Percentiles rank a stretch among this genome's conserved stretches.
phyloP scores from a whole-genome alignment of 1,140 invertebrate genomes.

The Platyura marginata region DNA sequence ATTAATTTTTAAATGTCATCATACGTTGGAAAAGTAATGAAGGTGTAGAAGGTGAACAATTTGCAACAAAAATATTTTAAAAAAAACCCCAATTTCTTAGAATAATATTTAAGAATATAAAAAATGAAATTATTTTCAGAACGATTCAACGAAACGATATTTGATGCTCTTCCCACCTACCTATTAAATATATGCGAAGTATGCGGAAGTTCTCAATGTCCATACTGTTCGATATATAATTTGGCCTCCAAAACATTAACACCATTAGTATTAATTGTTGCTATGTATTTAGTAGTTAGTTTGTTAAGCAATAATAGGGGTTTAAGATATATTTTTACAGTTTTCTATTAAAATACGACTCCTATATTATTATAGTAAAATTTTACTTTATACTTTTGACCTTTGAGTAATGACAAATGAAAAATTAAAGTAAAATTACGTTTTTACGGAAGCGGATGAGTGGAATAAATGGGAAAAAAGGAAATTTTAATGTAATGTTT shows the following conservation, averaged over 20 bases:
- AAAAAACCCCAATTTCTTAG: too few species aligned
- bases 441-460: neutral
- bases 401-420: neutral
- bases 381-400: too few species aligned
- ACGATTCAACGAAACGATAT: constrained; percentile 85
- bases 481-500: neutral
- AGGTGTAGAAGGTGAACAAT: too few species aligned
- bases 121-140: too few species aligned
- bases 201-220: constrained; percentile 95
- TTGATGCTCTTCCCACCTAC: constrained; percentile 75
- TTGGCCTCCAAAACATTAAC: constrained; percentile 25
- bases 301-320: neutral
- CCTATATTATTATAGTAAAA: neutral
- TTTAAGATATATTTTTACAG: neutral
- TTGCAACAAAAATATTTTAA: too few species aligned
- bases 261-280: constrained; percentile 4
- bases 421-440: neutral
- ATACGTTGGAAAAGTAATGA: too few species aligned
- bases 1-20: too few species aligned
- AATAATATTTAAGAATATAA: too few species aligned
- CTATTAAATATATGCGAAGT: constrained; percentile 90
- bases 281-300: neutral
- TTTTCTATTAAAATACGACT: neutral
- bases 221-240: constrained; percentile 87
- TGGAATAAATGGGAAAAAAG: neutral